phyloP scores from a whole-genome alignment of 2,113 vertebrate species.

The Phaethon lepturus region DNA sequence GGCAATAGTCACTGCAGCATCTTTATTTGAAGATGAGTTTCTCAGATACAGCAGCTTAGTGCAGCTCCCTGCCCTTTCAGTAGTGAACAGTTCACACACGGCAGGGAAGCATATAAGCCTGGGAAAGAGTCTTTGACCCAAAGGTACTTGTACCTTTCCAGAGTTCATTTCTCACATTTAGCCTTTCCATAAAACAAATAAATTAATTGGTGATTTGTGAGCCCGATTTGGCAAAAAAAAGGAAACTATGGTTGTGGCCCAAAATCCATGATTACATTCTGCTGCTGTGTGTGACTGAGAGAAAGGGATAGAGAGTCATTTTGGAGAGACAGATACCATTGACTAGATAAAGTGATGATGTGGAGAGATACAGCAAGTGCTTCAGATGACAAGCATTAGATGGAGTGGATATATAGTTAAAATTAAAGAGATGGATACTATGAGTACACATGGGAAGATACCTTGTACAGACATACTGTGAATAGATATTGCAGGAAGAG shows the following conservation, averaged over 20 bases:
- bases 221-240: rapidly evolving
- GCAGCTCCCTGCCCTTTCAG: not conserved
- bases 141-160: not conserved
- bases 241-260: not conserved
- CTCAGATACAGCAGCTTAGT: not conserved
- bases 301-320: not conserved
- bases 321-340: not conserved
- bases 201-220: not conserved
- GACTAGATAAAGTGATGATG: not conserved
- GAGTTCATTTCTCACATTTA: not conserved
- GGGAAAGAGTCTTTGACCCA: conserved; percentile 4
- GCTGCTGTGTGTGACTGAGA: not conserved
- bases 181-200: not conserved
- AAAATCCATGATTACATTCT: not conserved
- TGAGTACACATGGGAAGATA: conserved; percentile 19
- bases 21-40: conserved; percentile 14
- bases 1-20: not conserved
- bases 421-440: conserved; percentile 58
- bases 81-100: not conserved
- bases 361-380: not conserved
- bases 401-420: conserved; percentile 5
- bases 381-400: not conserved
- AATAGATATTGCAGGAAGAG: conserved; percentile 38
- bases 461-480: not conserved
- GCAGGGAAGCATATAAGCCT: not conserved